Evolutionary conservation across 2,113 vertebrate genomes (phyloP).

Genomic region (Trinectes maculatus): DNA sequence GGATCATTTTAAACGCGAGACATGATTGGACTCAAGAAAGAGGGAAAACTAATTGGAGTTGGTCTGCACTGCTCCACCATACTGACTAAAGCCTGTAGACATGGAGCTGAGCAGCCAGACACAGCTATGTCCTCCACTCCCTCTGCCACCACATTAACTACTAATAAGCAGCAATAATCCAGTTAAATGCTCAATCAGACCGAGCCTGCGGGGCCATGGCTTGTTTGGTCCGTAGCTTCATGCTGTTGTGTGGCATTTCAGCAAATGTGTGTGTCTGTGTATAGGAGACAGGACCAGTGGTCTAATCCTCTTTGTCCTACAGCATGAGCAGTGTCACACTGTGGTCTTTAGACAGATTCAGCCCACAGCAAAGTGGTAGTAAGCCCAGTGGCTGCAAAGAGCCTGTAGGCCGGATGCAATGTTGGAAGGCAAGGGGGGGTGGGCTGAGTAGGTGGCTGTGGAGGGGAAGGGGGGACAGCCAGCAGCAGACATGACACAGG

Average conservation of each 20-base stretch:
- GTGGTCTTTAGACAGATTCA: constrained; percentile 66
- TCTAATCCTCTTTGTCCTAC: constrained; percentile 79
- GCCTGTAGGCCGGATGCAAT: constrained; percentile 52
- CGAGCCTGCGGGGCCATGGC: constrained; percentile 58
- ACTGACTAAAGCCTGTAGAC: constrained; percentile 44
- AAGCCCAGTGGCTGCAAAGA: constrained; percentile 47
- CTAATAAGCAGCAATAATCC: constrained; percentile 80
- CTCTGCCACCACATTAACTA: constrained; percentile 72
- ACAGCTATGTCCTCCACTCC: constrained; percentile 51
- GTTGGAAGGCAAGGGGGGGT: constrained; percentile 7
- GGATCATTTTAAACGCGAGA: constrained; percentile 46
- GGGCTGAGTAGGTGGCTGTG: constrained; percentile 18
- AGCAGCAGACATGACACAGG: constrained; percentile 64
- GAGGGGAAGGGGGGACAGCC: constrained; percentile 19
- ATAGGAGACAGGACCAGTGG: constrained; percentile 51
- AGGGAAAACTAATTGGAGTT: constrained; percentile 38
- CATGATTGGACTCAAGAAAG: constrained; percentile 49
- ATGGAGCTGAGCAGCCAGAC: constrained; percentile 34
- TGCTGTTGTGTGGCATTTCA: constrained; percentile 44
- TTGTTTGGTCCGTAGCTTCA: constrained; percentile 40
- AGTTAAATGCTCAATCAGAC: constrained; percentile 78
- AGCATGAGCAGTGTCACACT: constrained; percentile 62
- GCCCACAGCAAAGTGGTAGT: constrained; percentile 46
- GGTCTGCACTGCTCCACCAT: constrained; percentile 45
- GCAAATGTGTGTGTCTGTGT: constrained; percentile 39